A percentile compares a stretch with the other conserved stretches of the same genome.
Evolutionary conservation across 2,888 invertebrate genomes (phyloP).

Genomic region (Onthophagus sagittarius): DNA sequence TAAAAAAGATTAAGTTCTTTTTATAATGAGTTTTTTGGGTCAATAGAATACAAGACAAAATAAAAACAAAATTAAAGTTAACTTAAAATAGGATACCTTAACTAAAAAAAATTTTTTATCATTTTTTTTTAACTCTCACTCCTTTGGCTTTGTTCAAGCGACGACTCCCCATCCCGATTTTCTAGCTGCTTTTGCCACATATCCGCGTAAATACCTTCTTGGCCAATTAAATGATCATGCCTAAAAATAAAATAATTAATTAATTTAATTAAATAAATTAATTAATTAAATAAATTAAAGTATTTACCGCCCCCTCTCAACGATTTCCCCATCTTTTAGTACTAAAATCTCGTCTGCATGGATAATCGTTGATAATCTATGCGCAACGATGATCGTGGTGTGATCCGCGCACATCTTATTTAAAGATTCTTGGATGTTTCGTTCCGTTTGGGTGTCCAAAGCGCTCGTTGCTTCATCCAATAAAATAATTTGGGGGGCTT

Average conservation of each 20-base stretch:
- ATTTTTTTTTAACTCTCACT: conserved; percentile 10
- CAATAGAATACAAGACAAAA: no score
- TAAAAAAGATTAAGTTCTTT: no score
- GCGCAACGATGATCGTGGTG: conserved; percentile 92
- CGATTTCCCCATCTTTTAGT: conserved; percentile 84
- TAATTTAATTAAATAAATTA: conserved; percentile 6
- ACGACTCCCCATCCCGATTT: conserved; percentile 39
- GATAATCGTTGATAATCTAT: conserved; percentile 89
- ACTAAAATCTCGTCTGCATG: conserved; percentile 94
- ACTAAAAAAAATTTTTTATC: no score
- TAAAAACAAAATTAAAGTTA: no score
- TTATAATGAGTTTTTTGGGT: no score
- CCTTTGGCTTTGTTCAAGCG: conserved; percentile 36
- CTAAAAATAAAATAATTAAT: conserved; percentile 55
- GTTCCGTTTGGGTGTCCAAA: conserved; percentile 91
- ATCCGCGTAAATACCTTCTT: conserved; percentile 73
- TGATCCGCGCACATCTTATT: conserved; percentile 75
- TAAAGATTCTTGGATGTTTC: conserved; percentile 80
- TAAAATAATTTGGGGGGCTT: conserved; percentile 84
- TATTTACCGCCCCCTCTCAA: conserved; percentile 70
- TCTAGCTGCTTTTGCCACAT: conserved; percentile 94
- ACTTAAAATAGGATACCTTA: no score
- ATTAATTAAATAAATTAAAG: conserved; percentile 22
- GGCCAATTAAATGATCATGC: conserved; percentile 66
- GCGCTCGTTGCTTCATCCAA: conserved; percentile 96